phyloP scores from a whole-genome alignment of 2,113 vertebrate species.

The Trogon surrucura region DNA sequence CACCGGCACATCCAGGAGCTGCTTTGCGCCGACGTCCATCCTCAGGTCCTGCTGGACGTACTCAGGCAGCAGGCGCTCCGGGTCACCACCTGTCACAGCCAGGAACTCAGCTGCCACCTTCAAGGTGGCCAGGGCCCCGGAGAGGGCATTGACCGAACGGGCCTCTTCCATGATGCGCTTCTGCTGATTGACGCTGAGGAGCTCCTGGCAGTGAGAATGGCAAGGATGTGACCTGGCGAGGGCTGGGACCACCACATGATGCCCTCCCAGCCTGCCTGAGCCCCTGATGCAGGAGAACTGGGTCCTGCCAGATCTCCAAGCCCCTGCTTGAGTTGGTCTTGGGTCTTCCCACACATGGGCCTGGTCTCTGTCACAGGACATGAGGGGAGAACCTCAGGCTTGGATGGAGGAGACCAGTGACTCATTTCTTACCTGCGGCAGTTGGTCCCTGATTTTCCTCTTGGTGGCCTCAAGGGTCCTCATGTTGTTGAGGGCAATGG shows the following conservation, averaged over 20 bases:
- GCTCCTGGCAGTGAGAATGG: not conserved
- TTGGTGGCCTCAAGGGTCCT: not conserved
- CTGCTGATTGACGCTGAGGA: not conserved
- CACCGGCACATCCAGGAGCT: not conserved
- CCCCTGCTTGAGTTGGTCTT: not conserved
- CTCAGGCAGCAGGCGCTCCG: not conserved
- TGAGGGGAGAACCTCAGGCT: not conserved
- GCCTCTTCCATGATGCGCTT: constrained; percentile 47
- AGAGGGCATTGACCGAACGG: constrained; percentile 20
- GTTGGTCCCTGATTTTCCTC: not conserved
- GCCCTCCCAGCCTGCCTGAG: not conserved
- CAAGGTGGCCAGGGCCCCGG: constrained; percentile 17
- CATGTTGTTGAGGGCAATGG: not conserved
- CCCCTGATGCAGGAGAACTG: not conserved
- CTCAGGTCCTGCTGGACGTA: constrained; percentile 34
- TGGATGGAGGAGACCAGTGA: not conserved
- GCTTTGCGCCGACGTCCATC: not conserved
- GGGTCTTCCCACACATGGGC: not conserved
- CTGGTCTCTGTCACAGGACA: not conserved
- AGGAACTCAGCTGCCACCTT: constrained; percentile 48
- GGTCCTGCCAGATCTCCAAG: not conserved
- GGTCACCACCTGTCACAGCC: not conserved
- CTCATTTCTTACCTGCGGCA: not conserved
- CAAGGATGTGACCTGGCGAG: not conserved
- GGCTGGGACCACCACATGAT: not conserved